Percentiles rank a stretch among this genome's conserved stretches.
Conservation (phyloP, 2,797 vertebrate genomes). For the Paramormyrops hopkinsi region DNA sequence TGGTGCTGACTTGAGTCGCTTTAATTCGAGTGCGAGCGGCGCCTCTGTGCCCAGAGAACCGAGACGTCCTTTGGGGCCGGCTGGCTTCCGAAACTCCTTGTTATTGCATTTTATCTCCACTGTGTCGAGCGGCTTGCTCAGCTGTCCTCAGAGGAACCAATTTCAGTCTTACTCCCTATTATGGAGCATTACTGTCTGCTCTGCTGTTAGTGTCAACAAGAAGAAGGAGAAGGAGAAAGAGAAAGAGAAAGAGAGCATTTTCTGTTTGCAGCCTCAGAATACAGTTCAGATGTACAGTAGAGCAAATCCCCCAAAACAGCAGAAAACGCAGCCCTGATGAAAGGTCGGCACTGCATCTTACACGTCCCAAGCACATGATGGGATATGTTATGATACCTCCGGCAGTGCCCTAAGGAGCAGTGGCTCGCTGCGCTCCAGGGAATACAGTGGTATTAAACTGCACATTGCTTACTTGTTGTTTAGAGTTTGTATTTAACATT, state of each 20-base stretch:
- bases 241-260: conserved; percentile 28
- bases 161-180: conserved; percentile 39
- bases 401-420: neutral
- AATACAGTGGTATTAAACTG: neutral
- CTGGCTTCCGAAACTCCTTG: conserved; percentile 21
- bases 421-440: neutral
- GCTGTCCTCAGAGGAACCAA: conserved; percentile 33
- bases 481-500: neutral
- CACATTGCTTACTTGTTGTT: neutral
- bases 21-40: neutral
- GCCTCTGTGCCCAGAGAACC: neutral
- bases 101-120: neutral
- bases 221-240: neutral
- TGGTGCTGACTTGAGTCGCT: neutral
- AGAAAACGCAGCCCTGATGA: neutral
- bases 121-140: conserved; percentile 36
- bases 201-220: conserved; percentile 19
- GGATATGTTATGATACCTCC: neutral
- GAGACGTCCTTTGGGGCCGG: conserved; percentile 22
- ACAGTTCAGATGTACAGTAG: conserved; percentile 12
- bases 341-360: neutral
- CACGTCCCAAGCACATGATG: neutral
- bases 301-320: neutral
- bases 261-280: conserved; percentile 27
- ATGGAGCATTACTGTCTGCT: conserved; percentile 38